Base-by-base conservation (phyloP, 2,797 vertebrate genomes). In the Dendrocincla tyrannina region DNA sequence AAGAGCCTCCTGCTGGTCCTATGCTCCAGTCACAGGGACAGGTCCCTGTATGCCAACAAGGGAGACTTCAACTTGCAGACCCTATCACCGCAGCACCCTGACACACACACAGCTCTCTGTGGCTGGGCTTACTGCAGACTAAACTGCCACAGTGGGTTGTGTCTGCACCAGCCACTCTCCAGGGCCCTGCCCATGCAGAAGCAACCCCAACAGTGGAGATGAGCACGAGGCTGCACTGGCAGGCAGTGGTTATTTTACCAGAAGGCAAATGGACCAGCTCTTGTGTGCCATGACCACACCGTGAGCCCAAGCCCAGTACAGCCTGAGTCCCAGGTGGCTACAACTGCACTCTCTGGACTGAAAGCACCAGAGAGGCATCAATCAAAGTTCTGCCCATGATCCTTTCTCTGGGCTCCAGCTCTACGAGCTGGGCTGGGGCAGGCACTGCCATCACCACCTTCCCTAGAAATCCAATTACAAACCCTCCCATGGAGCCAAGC, bases 391-490 rank as follows among this genome's bases (percentile, higher is more conserved):
- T 90, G 63, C 5, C 37, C 1, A 0, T 0, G 0, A 30, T 70
- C 24, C 49, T 30, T 41, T 73, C 42, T 47, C 73, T 7, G 8
- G 10, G 33, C 14, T 42, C 42, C 1, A 3, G 56, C 68, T 91
- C 23, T 32, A 49, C 0, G 0, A 0, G 0, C 49, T 32, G 25
- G 27, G 44, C 56, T 66, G 59, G 15, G 46, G 37, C 64, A 58
- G 33, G 14, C 5, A 0, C 35, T n/a, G 46, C 4, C 1, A 74
- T 70, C 4, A 3, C 35, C 42, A 47, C 17, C 46, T 75, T 63
- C 78, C 60, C 68, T 50, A 94, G 78, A 80, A 91, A 94, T 47
- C 58, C 72, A 74, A 52, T 68, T 33, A 92, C 64, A 83, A 91
- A 80, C 37, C 33, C 50, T 89, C 75, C 84, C 0, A 0, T 12